Percentiles rank a stretch among this genome's conserved stretches.
phyloP scores from a whole-genome alignment of 92 coral and sea anemone species.

The Paramuricea clavata region DNA sequence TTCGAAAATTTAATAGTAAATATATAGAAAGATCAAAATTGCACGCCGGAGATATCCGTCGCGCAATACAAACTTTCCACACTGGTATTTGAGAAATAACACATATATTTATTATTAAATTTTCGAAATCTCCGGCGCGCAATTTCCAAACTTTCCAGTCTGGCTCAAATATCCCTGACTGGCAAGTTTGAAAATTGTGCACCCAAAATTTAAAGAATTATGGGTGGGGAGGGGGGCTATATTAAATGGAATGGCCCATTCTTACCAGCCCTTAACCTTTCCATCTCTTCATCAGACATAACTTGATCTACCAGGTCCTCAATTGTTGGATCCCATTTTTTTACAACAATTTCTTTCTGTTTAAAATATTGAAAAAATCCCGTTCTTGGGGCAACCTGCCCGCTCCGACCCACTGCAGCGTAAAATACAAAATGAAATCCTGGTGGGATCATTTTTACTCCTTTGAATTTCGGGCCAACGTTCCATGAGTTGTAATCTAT shows the following conservation, averaged over 20 bases:
- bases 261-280: conserved; percentile 77
- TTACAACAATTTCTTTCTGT: conserved; percentile 74
- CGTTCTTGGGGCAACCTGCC: conserved; percentile 93
- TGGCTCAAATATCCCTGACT: too few species aligned
- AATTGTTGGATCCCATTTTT: conserved; percentile 78
- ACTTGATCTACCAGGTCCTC: conserved; percentile 81
- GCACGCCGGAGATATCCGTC: too few species aligned
- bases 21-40: too few species aligned
- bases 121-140: too few species aligned
- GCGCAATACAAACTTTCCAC: too few species aligned
- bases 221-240: too few species aligned
- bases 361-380: conserved; percentile 82
- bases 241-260: background rate
- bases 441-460: conserved; percentile 97
- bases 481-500: conserved; percentile 94
- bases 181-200: too few species aligned
- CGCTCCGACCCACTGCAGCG: conserved; percentile 76
- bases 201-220: too few species aligned
- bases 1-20: too few species aligned
- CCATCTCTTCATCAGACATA: conserved; percentile 72
- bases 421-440: conserved; percentile 90
- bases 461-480: conserved; percentile 88
- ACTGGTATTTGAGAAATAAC: too few species aligned
- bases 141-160: too few species aligned
- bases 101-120: too few species aligned